phyloP scores from a whole-genome alignment of 2,113 vertebrate genomes.

The Heterotilapia buettikoferi region DNA sequence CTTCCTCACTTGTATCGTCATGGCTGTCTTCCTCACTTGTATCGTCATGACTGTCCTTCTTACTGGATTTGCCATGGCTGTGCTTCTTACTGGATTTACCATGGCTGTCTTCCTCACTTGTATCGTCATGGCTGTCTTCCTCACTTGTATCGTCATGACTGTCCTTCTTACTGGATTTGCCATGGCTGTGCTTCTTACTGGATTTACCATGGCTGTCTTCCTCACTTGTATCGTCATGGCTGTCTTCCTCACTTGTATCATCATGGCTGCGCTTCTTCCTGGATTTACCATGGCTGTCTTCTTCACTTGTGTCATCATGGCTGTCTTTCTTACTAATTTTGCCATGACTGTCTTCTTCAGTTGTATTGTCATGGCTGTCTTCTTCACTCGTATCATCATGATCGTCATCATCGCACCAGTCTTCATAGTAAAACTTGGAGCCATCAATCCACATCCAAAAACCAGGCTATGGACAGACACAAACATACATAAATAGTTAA shows the following conservation, averaged over 20 bases:
- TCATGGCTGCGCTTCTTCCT: background rate
- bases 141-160: too few relatives aligned
- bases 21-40: too few relatives aligned
- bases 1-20: too few relatives aligned
- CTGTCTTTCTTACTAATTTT: rapidly evolving
- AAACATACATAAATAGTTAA: background rate
- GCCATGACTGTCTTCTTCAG: rapidly evolving
- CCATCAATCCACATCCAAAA: slow-evolving; percentile 46
- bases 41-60: too few relatives aligned
- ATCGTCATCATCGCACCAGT: background rate
- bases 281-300: background rate
- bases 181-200: too few relatives aligned
- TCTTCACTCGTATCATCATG: rapidly evolving
- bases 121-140: too few relatives aligned
- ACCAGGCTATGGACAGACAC: background rate
- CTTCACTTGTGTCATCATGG: rapidly evolving
- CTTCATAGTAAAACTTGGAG: background rate
- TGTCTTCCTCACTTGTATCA: rapidly evolving
- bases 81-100: background rate
- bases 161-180: too few relatives aligned
- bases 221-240: too few relatives aligned
- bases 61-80: too few relatives aligned
- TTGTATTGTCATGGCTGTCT: rapidly evolving
- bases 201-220: too few relatives aligned
- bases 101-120: too few relatives aligned